Evolutionary conservation across 1,140 invertebrate genomes (phyloP).

Genomic region (Platorchestia sp.): DNA sequence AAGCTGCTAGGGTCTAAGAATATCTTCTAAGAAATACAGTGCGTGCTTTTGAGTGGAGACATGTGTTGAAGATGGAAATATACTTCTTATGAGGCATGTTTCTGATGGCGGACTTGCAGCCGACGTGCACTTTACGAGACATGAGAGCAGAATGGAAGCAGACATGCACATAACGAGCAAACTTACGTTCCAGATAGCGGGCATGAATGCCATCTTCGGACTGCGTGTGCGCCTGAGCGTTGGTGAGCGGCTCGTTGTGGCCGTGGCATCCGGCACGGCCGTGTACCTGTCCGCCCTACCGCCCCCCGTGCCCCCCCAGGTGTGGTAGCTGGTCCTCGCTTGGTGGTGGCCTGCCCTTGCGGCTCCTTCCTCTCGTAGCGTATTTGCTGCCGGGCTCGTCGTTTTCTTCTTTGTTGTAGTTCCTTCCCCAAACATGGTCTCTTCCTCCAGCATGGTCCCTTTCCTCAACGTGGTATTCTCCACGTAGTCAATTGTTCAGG

Average conservation of each 20-base stretch:
- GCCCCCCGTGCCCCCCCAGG: slow-evolving; percentile 75
- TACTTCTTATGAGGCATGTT: neutral
- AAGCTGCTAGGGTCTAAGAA: neutral
- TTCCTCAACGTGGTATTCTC: no score
- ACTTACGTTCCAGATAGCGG: slow-evolving; percentile 75
- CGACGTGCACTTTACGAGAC: neutral
- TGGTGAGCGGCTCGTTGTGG: slow-evolving; percentile 88
- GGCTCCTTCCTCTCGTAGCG: no score
- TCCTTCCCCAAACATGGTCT: no score
- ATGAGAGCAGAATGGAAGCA: neutral
- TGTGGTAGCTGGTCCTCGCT: neutral
- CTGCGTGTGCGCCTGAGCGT: slow-evolving; percentile 79
- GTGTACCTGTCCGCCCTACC: slow-evolving; percentile 83
- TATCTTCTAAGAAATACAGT: no score
- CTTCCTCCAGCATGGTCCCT: no score
- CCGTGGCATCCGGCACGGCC: slow-evolving; percentile 90
- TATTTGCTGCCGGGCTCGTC: no score
- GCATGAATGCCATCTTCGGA: slow-evolving; percentile 94
- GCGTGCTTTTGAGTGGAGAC: no score
- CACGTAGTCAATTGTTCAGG: no score
- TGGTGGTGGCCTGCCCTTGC: no score
- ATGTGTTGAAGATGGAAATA: neutral
- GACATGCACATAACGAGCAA: neutral
- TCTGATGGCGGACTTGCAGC: neutral
- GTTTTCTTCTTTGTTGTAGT: no score